phyloP scores from a whole-genome alignment of 2,113 vertebrate genomes.

The Boulengeromyrus knoepffleri region DNA sequence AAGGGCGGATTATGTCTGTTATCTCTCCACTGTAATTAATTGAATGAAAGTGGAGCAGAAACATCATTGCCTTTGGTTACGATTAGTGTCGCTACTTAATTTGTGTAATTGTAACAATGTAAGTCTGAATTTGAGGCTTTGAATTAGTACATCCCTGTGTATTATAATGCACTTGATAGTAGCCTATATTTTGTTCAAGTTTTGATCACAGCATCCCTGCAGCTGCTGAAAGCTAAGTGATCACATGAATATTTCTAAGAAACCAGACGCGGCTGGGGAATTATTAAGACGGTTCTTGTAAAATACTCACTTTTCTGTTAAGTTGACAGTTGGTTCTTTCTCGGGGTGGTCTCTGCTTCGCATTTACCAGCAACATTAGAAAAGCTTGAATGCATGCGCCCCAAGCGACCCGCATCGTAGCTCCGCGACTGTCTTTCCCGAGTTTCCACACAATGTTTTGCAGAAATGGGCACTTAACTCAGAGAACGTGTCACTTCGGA shows the following conservation, averaged over 20 bases:
- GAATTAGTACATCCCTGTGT: not conserved
- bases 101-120: not conserved
- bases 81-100: not conserved
- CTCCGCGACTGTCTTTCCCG: constrained; percentile 29
- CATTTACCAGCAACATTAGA: constrained; percentile 56
- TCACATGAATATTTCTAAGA: not conserved
- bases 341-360: constrained; percentile 54
- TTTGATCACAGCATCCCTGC: not conserved
- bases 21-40: not conserved
- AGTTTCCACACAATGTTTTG: constrained; percentile 11
- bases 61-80: not conserved
- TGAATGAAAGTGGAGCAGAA: not conserved
- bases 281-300: not conserved
- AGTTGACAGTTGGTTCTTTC: constrained; percentile 60
- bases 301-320: constrained; percentile 56
- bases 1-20: not conserved
- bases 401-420: constrained; percentile 57
- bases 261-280: not conserved
- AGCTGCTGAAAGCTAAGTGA: not conserved
- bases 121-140: not conserved
- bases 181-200: not conserved
- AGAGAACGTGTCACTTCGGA: constrained; percentile 14
- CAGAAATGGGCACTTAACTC: not conserved
- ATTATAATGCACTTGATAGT: not conserved
- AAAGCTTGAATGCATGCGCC: constrained; percentile 58